Evolutionary conservation across 1,140 invertebrate genomes (phyloP), one percentile per base, ranked within the genome.

Genomic region (Drosophila suzukii): DNA sequence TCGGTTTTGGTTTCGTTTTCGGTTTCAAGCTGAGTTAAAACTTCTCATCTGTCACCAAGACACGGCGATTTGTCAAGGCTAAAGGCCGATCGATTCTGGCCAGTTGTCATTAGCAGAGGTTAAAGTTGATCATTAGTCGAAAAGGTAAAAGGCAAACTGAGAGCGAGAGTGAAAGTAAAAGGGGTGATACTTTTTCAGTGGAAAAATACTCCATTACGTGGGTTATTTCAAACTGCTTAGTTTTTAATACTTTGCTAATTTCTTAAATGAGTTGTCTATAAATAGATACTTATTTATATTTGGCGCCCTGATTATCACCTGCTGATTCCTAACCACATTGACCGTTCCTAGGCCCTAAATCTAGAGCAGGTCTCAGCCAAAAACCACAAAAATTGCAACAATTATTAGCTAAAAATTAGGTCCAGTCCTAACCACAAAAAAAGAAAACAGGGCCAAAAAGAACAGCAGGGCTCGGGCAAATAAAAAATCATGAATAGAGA

Each of bases 341-440:
- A 8, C 8, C 10, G n/a, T 6, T 41, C 15, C 32, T 4, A 32
- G 11, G n/a, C 32, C 8, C 17, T 13, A 34, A 38, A 13, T 8
- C 13, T 6, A 53, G 34, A 41, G 6, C 27, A 68, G 47, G 59
- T 30, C 65, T 57, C 20, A 39, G 58, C 49, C 51, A 53, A 50
- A 60, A 66, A 89, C 84, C 84, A 84, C 84, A 89, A 89, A 67
- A 89, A 89, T 57, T 89, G 78, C 58, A 17, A 50, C 74, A 89
- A 89, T 89, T 78, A 89, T 89, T 84, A 77, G 75, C 49, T 53
- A 75, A 88, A 85, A 88, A 89, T 89, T 84, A 32, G 72, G 73
- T 74, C 78, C 70, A 30, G 20, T 39, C 8, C 58, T 38, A 44
- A 66, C 79, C 67, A 68, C 43, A 56, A 57, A 78, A 58, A 65